These are phyloP conservation scores for Rana temporaria DNA, from an alignment of 2,113 vertebrate genomes.

Conservation along the genomic window DNA sequence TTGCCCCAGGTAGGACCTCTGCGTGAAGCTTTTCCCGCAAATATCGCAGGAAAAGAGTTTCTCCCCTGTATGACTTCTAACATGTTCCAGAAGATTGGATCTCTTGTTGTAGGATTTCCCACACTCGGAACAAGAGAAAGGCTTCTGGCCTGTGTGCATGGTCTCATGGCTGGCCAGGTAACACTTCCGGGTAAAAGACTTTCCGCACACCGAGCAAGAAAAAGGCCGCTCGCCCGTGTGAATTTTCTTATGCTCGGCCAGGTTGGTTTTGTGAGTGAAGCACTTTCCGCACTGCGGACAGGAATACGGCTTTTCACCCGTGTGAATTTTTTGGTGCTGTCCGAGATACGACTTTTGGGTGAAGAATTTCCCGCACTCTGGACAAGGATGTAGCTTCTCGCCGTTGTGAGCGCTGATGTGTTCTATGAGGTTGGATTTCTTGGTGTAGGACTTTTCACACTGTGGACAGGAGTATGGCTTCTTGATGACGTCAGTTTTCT, in stretches of 20 bases:
- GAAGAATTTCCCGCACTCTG: not conserved
- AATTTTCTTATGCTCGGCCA: not conserved
- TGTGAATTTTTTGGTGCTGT: not conserved
- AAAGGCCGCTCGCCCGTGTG: not conserved
- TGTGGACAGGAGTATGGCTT: not conserved
- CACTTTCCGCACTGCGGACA: conserved; percentile 10
- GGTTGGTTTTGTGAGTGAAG: conserved; percentile 25
- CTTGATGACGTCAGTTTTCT: not conserved
- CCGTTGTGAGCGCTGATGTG: not conserved
- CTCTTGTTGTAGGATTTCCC: too few relatives aligned
- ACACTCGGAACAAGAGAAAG: too few relatives aligned
- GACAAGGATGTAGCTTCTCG: not conserved
- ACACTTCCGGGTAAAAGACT: not conserved
- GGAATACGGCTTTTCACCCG: not conserved
- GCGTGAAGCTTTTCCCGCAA: conserved; percentile 26
- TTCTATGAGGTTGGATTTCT: conserved; percentile 29
- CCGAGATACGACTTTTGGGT: not conserved
- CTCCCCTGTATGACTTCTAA: too few relatives aligned
- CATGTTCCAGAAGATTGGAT: too few relatives aligned
- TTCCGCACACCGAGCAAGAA: not conserved
- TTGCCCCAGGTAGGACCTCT: conserved; percentile 29
- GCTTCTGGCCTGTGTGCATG: too few relatives aligned
- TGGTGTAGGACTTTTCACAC: not conserved
- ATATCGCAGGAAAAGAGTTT: not conserved
- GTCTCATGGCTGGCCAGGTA: not conserved